These are phyloP conservation scores for Spongia lamella DNA, from an alignment of 37 sponge, comb jelly and placozoan species.

Conservation along the genomic window DNA sequence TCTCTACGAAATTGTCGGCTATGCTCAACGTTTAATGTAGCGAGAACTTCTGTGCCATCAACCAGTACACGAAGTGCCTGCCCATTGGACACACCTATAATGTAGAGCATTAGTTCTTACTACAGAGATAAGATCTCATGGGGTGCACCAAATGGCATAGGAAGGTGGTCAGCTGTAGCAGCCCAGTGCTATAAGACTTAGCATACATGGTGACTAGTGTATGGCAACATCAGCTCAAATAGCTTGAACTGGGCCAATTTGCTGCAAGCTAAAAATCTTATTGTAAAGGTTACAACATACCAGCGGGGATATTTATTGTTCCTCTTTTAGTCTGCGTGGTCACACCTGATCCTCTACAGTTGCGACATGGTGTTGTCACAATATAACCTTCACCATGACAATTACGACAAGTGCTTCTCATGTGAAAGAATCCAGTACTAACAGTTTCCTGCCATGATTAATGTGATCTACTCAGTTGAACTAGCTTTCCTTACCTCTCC, in stretches of 20 bases:
- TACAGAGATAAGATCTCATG: no score
- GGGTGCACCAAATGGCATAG: no score
- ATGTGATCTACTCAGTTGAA: not conserved
- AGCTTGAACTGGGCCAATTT: no score
- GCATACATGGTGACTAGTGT: no score
- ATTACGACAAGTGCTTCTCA: conserved; percentile 68
- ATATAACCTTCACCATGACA: conserved; percentile 77
- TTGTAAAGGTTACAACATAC: conserved; percentile 7
- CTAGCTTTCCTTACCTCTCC: conserved; percentile 61
- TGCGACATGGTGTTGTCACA: conserved; percentile 54
- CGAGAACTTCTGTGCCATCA: conserved; percentile 54
- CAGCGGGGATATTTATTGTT: conserved; percentile 77
- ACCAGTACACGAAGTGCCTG: conserved; percentile 74
- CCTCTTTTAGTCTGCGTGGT: conserved; percentile 36
- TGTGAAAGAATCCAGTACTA: conserved; percentile 80
- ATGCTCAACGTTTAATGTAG: conserved; percentile 43
- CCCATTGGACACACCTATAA: conserved; percentile 79
- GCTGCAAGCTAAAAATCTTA: no score
- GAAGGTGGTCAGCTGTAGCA: no score
- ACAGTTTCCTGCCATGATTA: conserved; percentile 48
- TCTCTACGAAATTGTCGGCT: conserved; percentile 73
- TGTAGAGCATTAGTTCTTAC: no score
- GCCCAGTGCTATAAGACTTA: no score
- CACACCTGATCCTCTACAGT: conserved; percentile 66
- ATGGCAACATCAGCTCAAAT: no score